Percentiles rank a stretch among this genome's conserved stretches.
Evolutionary conservation across 2,888 invertebrate species (phyloP).

Genomic region (Epinotia nisella): DNA sequence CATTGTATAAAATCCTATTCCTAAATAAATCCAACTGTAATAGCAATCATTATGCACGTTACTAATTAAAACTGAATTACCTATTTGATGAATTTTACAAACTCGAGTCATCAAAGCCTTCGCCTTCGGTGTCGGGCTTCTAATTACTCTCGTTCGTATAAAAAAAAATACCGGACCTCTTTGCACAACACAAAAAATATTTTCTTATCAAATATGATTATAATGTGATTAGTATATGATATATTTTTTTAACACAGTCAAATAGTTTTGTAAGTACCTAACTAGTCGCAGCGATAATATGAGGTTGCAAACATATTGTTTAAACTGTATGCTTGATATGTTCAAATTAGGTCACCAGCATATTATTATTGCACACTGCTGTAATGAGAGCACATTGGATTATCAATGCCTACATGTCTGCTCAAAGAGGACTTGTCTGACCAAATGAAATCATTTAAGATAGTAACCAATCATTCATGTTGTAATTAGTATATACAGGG

Average conservation of each 20-base stretch:
- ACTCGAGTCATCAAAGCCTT: no score
- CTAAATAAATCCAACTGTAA: no score
- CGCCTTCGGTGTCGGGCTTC: no score
- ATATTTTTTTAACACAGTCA: neutral
- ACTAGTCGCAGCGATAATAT: neutral
- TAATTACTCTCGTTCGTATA: no score
- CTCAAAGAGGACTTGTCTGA: conserved; percentile 22
- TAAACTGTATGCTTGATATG: conserved; percentile 9
- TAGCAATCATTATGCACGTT: no score
- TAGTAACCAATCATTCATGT: conserved; percentile 1
- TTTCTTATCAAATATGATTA: neutral
- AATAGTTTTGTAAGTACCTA: neutral
- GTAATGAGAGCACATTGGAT: conserved; percentile 30
- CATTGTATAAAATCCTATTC: no score
- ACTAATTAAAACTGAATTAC: no score
- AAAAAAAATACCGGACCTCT: no score
- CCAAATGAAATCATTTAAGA: conserved; percentile 3
- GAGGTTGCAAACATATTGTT: conserved; percentile 15
- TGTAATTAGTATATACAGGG: neutral
- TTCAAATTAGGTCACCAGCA: conserved; percentile 20
- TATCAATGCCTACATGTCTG: conserved; percentile 3
- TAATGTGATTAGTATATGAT: neutral
- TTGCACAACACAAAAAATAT: no score
- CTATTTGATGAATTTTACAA: no score
- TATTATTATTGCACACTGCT: conserved; percentile 22